Percentiles rank a stretch among this genome's conserved stretches.
These are phyloP conservation scores for Ridgeia piscesae DNA, from an alignment of 1,140 invertebrate genomes.

Conservation along the genomic window DNA sequence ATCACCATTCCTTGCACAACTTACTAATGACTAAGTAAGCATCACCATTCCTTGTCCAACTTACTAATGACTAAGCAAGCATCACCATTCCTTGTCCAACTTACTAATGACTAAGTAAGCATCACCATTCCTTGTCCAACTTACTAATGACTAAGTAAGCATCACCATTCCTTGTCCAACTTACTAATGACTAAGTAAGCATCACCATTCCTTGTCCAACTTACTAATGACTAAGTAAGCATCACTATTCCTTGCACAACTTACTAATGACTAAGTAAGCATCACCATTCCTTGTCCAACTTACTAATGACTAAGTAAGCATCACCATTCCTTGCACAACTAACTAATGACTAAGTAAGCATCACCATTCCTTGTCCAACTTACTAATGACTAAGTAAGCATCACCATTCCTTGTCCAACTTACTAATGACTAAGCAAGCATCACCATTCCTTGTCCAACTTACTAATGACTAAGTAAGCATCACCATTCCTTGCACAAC, in stretches of 20 bases:
- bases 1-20: not conserved
- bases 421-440: not conserved
- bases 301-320: not conserved
- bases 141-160: not conserved
- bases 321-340: not conserved
- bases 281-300: not conserved
- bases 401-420: not conserved
- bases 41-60: not conserved
- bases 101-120: not conserved
- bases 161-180: not conserved
- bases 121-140: not conserved
- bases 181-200: not conserved
- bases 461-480: not conserved
- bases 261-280: not conserved
- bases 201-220: not conserved
- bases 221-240: not conserved
- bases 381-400: not conserved
- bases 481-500: not conserved
- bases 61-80: not conserved
- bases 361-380: not conserved
- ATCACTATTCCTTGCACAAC: not conserved
- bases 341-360: not conserved
- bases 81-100: not conserved
- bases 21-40: not conserved
- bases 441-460: not conserved